A percentile compares a stretch with the other conserved stretches of the same genome.
These are phyloP conservation scores for Sebastes paucispinis DNA, from an alignment of 2,797 vertebrate genomes.

Conservation along the genomic window DNA sequence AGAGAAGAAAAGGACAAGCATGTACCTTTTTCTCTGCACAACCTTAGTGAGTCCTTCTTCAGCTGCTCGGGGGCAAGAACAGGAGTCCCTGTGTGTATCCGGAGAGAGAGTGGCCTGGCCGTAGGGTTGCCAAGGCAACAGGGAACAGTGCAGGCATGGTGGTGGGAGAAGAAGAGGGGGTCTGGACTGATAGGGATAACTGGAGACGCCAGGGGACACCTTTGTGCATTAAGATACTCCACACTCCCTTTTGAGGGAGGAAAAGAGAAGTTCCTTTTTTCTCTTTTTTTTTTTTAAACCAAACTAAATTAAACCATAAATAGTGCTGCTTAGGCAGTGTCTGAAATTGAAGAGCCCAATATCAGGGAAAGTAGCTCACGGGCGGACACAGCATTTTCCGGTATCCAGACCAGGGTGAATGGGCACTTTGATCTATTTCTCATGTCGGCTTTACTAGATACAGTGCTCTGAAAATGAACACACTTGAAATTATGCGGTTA, in stretches of 20 bases:
- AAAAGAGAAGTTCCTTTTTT: not conserved
- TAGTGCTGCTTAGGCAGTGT: slow-evolving; percentile 40
- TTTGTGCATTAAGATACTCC: slow-evolving; percentile 70
- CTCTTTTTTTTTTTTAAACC: slow-evolving; percentile 1
- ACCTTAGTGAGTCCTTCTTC: slow-evolving; percentile 63
- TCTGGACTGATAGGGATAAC: slow-evolving; percentile 68
- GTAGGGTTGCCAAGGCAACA: slow-evolving; percentile 79
- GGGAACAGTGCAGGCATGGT: slow-evolving; percentile 74
- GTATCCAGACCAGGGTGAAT: slow-evolving; percentile 27
- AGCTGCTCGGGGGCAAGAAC: slow-evolving; percentile 75
- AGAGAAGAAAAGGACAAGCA: slow-evolving; percentile 47
- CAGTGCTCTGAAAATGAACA: slow-evolving; percentile 11
- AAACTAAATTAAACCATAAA: slow-evolving; percentile 57
- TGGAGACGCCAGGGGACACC: slow-evolving; percentile 73
- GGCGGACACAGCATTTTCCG: slow-evolving; percentile 24
- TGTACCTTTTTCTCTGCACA: slow-evolving; percentile 60
- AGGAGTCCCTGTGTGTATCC: slow-evolving; percentile 73
- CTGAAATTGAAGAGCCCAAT: slow-evolving; percentile 39
- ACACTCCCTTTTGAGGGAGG: slow-evolving; percentile 36
- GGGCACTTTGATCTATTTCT: slow-evolving; percentile 45
- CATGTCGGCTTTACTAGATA: slow-evolving; percentile 20
- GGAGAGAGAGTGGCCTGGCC: slow-evolving; percentile 57
- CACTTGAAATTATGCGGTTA: slow-evolving; percentile 8
- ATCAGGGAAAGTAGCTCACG: slow-evolving; percentile 32
- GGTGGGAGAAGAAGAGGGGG: slow-evolving; percentile 65